Conservation (phyloP, 2,888 invertebrate genomes). For the Acronicta psi region DNA sequence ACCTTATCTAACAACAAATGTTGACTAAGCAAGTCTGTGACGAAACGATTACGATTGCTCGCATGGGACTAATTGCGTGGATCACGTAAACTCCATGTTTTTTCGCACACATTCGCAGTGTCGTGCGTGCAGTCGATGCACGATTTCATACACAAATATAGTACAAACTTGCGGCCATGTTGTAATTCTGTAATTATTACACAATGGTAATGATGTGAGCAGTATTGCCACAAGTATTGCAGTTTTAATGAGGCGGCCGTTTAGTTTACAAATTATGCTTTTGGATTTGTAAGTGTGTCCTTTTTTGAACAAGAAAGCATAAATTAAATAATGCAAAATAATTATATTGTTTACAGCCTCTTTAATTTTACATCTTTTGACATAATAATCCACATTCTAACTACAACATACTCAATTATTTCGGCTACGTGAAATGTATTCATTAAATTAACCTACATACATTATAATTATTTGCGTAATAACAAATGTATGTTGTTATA, state of each 20-base stretch:
- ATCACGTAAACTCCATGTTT: conserved; percentile 69
- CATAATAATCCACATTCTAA: background rate
- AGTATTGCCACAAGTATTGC: conserved; percentile 31
- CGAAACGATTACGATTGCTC: conserved; percentile 77
- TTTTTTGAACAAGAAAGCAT: conserved; percentile 12
- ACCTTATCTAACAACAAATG: conserved; percentile 65
- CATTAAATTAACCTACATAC: conserved; percentile 26
- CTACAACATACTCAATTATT: too few species aligned
- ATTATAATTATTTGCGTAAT: conserved; percentile 13
- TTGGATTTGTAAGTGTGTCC: background rate
- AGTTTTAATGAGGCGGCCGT: conserved; percentile 36
- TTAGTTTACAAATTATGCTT: conserved; percentile 15
- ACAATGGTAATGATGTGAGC: conserved; percentile 64
- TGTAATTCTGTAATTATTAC: conserved; percentile 69
- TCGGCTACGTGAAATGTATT: conserved; percentile 7
- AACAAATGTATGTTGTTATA: conserved; percentile 3
- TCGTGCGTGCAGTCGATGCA: conserved; percentile 62
- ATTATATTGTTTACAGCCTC: conserved; percentile 1
- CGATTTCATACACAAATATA: conserved; percentile 69
- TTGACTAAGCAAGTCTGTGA: conserved; percentile 76
- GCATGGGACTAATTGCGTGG: conserved; percentile 71
- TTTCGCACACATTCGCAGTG: conserved; percentile 48
- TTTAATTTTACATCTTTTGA: conserved; percentile 8
- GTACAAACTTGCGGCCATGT: conserved; percentile 61
- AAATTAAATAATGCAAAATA: conserved; percentile 22